Evolutionary conservation across 1,140 invertebrate species (phyloP).

Genomic region (Papilio xuthus): DNA sequence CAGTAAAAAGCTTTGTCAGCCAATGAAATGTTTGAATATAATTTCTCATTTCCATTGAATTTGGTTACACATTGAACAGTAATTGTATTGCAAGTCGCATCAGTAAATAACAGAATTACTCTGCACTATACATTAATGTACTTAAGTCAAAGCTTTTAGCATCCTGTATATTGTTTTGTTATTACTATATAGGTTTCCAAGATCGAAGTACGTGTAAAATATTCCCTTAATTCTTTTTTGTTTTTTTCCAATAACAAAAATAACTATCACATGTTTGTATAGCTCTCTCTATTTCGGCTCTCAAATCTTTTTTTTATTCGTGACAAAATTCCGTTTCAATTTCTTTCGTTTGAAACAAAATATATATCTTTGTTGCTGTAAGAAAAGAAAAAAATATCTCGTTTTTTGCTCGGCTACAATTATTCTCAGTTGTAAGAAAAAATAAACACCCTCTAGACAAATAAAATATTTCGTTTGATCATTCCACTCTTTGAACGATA

Average conservation of each 20-base stretch:
- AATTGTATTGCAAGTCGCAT: too few species aligned
- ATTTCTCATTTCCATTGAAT: too few species aligned
- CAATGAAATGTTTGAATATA: too few species aligned
- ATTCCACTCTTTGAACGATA: slow-evolving; percentile 27
- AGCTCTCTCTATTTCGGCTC: neutral
- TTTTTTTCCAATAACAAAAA: neutral
- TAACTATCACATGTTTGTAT: neutral
- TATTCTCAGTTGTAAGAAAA: slow-evolving; percentile 1
- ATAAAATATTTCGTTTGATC: slow-evolving; percentile 34
- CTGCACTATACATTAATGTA: too few species aligned
- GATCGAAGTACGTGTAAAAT: too few species aligned
- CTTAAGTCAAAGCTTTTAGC: too few species aligned
- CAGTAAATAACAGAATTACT: too few species aligned
- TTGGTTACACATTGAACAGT: too few species aligned
- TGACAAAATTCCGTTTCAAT: neutral
- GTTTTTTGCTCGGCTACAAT: neutral
- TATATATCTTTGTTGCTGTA: slow-evolving; percentile 1
- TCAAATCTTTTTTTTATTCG: neutral
- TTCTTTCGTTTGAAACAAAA: slow-evolving; percentile 7
- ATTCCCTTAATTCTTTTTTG: too few species aligned
- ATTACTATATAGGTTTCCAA: too few species aligned
- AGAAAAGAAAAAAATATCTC: neutral
- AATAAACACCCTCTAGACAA: slow-evolving; percentile 20
- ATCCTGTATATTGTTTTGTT: too few species aligned
- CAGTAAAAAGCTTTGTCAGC: too few species aligned